Evolutionary conservation across 2,113 vertebrate genomes (phyloP).

Genomic region (Varanus komodoensis): DNA sequence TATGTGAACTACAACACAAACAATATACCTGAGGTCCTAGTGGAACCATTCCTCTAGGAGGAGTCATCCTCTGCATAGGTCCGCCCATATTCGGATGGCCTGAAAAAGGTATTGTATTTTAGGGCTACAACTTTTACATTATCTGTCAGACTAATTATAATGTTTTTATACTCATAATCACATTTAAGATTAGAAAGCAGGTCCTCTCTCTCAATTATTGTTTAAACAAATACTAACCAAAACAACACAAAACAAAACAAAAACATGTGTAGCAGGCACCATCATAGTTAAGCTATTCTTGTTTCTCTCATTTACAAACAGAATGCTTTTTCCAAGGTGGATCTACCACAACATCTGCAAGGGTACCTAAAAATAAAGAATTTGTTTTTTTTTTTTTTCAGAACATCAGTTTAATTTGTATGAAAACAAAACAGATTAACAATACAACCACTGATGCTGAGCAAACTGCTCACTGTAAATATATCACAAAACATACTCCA

Average conservation of each 20-base stretch:
- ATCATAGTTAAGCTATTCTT: neutral
- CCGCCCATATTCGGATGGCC: slow-evolving; percentile 98
- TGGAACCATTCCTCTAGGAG: slow-evolving; percentile 96
- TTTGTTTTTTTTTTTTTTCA: neutral
- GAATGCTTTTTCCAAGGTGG: neutral
- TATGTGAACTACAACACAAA: neutral
- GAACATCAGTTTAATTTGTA: neutral
- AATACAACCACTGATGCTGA: neutral
- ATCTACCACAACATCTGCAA: neutral
- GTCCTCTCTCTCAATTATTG: neutral
- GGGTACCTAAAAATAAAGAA: neutral
- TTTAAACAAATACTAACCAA: neutral
- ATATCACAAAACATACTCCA: neutral
- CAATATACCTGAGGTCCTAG: slow-evolving; percentile 92
- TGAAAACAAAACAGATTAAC: neutral
- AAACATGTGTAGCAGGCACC: neutral
- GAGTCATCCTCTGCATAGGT: slow-evolving; percentile 98
- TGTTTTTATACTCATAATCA: neutral
- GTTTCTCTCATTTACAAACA: neutral
- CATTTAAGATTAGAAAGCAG: neutral
- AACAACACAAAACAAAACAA: neutral
- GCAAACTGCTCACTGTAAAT: neutral
- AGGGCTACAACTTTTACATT: neutral
- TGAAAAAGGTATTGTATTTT: slow-evolving; percentile 58
- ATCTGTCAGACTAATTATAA: neutral